These are phyloP conservation scores for Acipenser transmontanus DNA, from an alignment of 2,797 vertebrate genomes.

Conservation along the genomic window DNA sequence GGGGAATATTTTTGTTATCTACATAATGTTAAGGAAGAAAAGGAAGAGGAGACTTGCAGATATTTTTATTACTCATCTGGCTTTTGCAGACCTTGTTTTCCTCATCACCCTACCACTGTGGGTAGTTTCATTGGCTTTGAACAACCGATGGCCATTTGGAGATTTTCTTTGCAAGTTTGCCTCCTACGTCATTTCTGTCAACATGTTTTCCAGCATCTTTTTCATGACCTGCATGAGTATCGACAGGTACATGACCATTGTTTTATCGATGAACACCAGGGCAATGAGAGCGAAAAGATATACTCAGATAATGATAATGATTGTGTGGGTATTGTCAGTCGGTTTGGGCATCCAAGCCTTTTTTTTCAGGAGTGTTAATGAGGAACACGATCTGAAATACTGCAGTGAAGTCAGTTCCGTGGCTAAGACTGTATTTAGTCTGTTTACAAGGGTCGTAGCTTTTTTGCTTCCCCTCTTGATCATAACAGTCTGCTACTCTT, in stretches of 20 bases:
- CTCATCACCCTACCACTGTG: slow-evolving; percentile 21
- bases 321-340: slow-evolving; percentile 11
- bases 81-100: slow-evolving; percentile 20
- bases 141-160: slow-evolving; percentile 15
- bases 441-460: slow-evolving; percentile 14
- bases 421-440: not conserved
- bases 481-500: slow-evolving; percentile 18
- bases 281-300: slow-evolving; percentile 9
- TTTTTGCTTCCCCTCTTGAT: slow-evolving; percentile 19
- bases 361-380: not conserved
- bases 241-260: slow-evolving; percentile 22
- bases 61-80: slow-evolving; percentile 20
- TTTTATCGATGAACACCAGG: slow-evolving; percentile 10
- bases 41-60: slow-evolving; percentile 13
- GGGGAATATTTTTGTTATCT: slow-evolving; percentile 17
- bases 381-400: not conserved
- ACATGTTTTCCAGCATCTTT: slow-evolving; percentile 24
- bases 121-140: slow-evolving; percentile 1
- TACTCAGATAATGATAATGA: slow-evolving; percentile 3
- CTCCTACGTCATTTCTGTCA: slow-evolving; percentile 20
- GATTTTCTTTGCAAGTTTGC: slow-evolving; percentile 16
- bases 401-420: not conserved
- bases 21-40: slow-evolving; percentile 15
- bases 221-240: slow-evolving; percentile 21
- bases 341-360: slow-evolving; percentile 6